phyloP scores from a whole-genome alignment of 2,797 vertebrate species.

The Petrocephalus sullivani region DNA sequence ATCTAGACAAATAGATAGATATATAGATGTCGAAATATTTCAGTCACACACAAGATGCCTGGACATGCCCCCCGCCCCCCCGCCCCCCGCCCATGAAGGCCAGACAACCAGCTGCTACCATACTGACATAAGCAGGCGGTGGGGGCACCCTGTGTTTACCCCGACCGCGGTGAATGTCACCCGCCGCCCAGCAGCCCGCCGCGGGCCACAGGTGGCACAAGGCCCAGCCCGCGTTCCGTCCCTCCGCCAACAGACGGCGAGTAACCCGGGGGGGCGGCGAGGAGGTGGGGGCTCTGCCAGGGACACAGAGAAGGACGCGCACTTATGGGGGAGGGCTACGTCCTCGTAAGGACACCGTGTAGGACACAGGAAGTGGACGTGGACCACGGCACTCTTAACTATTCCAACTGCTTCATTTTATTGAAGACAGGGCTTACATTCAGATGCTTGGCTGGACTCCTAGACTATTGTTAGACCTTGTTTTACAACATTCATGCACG shows the following conservation, averaged over 20 bases:
- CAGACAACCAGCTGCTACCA: conserved; percentile 54
- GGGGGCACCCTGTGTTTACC: conserved; percentile 12
- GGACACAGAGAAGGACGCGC: neutral
- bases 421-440: neutral
- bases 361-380: neutral
- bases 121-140: conserved; percentile 49
- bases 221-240: conserved; percentile 4
- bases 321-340: neutral
- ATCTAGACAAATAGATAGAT: no score
- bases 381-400: neutral
- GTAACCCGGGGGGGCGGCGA: neutral
- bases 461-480: neutral
- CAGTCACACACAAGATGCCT: neutral
- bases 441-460: neutral
- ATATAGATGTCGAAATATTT: neutral
- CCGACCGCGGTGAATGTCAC: conserved; percentile 24
- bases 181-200: conserved; percentile 35
- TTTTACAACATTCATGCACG: neutral
- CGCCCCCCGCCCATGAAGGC: conserved; percentile 37
- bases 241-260: conserved; percentile 28
- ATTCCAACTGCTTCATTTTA: neutral
- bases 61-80: neutral
- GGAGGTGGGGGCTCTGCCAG: conserved; percentile 9
- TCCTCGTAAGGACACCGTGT: neutral
- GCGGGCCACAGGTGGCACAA: conserved; percentile 51